These are phyloP conservation scores for Torymus auratus DNA, from an alignment of 2,888 invertebrate genomes.

Conservation along the genomic window DNA sequence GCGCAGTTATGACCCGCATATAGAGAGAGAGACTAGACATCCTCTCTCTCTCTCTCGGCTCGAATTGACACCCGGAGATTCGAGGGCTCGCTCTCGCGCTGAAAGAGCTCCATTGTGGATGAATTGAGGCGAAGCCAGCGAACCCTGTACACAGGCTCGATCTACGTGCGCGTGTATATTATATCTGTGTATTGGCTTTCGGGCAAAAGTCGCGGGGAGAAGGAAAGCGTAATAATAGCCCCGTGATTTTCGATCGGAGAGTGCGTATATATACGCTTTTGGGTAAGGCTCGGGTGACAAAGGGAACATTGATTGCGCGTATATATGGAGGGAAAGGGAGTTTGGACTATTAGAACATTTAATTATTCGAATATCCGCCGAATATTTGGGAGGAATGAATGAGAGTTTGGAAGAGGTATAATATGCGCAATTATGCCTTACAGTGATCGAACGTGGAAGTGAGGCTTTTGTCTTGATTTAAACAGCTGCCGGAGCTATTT, in stretches of 20 bases:
- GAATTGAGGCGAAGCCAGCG: slow-evolving; percentile 71
- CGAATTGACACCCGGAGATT: slow-evolving; percentile 63
- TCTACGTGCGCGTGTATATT: too few relatives aligned
- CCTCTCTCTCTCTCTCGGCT: slow-evolving; percentile 50
- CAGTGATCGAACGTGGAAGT: background rate
- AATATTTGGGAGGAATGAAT: too few relatives aligned
- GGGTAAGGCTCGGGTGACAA: too few relatives aligned
- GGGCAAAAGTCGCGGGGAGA: slow-evolving; percentile 17
- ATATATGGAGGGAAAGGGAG: too few relatives aligned
- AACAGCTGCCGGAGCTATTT: too few relatives aligned
- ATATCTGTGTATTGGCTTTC: slow-evolving; percentile 36
- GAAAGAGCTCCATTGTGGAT: slow-evolving; percentile 74
- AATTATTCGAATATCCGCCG: too few relatives aligned
- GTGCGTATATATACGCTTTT: too few relatives aligned
- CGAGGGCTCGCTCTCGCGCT: slow-evolving; percentile 65
- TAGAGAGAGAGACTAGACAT: slow-evolving; percentile 43
- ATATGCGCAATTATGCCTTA: too few relatives aligned
- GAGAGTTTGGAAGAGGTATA: too few relatives aligned
- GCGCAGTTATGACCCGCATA: slow-evolving; percentile 61
- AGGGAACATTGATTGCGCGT: too few relatives aligned
- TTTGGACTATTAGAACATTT: too few relatives aligned
- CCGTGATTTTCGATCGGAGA: slow-evolving; percentile 21
- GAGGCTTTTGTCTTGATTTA: too few relatives aligned
- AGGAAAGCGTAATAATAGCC: background rate
- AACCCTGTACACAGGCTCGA: background rate